Evolutionary conservation across 1,140 invertebrate genomes (phyloP).

Genomic region (Lepidostoma basale): DNA sequence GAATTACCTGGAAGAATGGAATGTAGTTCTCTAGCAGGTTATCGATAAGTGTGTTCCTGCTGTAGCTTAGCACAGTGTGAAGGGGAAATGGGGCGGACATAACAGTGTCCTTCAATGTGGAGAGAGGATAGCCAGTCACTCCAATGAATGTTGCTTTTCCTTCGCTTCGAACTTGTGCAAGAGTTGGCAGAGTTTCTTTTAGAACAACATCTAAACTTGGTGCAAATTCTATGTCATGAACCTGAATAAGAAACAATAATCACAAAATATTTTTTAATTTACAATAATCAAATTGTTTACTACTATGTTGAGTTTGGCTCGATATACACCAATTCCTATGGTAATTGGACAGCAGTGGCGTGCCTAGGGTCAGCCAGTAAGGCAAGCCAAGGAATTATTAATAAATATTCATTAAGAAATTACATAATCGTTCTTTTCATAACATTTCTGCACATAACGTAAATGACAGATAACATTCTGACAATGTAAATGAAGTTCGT

Average conservation of each 20-base stretch:
- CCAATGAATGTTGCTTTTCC: constrained; percentile 86
- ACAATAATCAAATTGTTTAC: no score
- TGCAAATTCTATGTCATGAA: constrained; percentile 92
- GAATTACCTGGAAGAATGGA: constrained; percentile 79
- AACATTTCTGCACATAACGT: no score
- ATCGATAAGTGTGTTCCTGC: constrained; percentile 80
- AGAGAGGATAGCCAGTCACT: constrained; percentile 86
- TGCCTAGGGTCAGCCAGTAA: no score
- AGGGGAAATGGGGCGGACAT: constrained; percentile 71
- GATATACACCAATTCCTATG: no score
- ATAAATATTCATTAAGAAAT: no score
- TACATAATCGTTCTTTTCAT: no score
- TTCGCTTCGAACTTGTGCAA: constrained; percentile 73
- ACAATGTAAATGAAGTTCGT: no score
- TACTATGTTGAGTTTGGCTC: no score
- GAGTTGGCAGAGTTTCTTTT: constrained; percentile 83
- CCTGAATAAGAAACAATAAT: constrained; percentile 60
- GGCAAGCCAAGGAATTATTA: no score
- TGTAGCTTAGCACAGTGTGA: constrained; percentile 78
- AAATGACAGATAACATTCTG: no score
- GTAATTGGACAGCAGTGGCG: no score
- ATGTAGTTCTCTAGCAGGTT: constrained; percentile 75
- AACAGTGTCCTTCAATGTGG: constrained; percentile 74
- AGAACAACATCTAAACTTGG: constrained; percentile 77
- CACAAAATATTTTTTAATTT: background rate